Base-by-base conservation (phyloP, 2,113 vertebrate species). In the Dascyllus trimaculatus region DNA sequence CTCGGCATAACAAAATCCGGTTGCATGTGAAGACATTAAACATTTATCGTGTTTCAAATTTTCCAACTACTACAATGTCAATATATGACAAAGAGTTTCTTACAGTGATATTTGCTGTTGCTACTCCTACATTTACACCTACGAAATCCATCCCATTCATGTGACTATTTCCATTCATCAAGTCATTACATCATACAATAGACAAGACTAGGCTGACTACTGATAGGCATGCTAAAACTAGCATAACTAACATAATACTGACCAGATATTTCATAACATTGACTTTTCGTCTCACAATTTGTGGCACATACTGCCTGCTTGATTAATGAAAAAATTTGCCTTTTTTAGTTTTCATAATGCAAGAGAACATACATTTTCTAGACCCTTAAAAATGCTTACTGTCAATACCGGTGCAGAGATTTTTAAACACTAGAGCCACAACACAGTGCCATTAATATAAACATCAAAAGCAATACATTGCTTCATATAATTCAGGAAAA, bases 11-110 rank as follows among this genome's bases (percentile, higher is more conserved):
- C 80, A 52, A 72, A 59, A 38, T 61, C n/a, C 13, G 0, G 40
- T 24, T 25, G 45, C 38, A 48, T 80, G 67, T 66, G 25, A 81
- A 59, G 57, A 58, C 66, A 48, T 46, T 6, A 48, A 32, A 53
- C 54, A 35, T 73, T 52, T 25, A 63, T 61, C 60, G 65, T 6
- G 43, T 17, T 58, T 24, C 14, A 40, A 70, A 56, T 67, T 59
- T 63, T 76, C 70, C 38, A 79, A 69, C 85, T 63, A 83, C 81
- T 32, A 15, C 35, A 54, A 54, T 70, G 58, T 48, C 59, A 53
- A 13, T 29, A 45, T 22, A 71, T 62, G 15, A 73, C 72, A 81
- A 73, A 78, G 63, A 61, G 11, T 65, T 77, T 14, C 51, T 71
- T 48, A 57, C 17, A 73, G 53, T 13, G 35, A 48, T 38, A 53